Evolutionary conservation across 2,113 vertebrate species (phyloP).

Genomic region (Sarotherodon lohbergeri): DNA sequence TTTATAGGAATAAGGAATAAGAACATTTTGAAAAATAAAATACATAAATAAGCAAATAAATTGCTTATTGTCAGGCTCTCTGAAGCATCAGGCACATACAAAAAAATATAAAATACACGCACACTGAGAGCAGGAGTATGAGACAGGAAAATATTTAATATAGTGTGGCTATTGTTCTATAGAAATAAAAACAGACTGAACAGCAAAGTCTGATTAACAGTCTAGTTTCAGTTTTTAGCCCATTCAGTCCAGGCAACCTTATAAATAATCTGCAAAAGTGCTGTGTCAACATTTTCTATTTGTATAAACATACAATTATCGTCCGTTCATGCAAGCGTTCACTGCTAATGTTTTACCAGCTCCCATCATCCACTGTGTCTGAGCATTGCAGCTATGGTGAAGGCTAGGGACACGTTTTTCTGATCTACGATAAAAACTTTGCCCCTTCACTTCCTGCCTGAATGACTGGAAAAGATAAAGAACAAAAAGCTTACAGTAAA

Average conservation of each 20-base stretch:
- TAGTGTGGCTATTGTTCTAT: not conserved
- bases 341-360: not conserved
- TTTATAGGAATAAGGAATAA: not conserved
- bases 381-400: not conserved
- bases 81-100: not conserved
- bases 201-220: not conserved
- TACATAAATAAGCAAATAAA: not conserved
- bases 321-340: not conserved
- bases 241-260: not conserved
- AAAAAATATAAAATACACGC: not conserved
- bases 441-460: not conserved
- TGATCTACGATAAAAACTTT: not conserved
- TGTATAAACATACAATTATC: not conserved
- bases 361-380: not conserved
- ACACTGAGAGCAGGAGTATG: not conserved
- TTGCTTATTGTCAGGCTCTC: not conserved
- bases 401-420: not conserved
- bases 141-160: not conserved
- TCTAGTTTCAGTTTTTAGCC: not conserved
- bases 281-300: not conserved
- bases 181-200: not conserved
- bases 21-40: not conserved
- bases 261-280: not conserved
- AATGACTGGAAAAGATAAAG: not conserved
- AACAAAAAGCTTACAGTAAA: not conserved